These are phyloP conservation scores for Pollicipes pollicipes DNA, from an alignment of 1,140 invertebrate genomes.

Conservation along the genomic window DNA sequence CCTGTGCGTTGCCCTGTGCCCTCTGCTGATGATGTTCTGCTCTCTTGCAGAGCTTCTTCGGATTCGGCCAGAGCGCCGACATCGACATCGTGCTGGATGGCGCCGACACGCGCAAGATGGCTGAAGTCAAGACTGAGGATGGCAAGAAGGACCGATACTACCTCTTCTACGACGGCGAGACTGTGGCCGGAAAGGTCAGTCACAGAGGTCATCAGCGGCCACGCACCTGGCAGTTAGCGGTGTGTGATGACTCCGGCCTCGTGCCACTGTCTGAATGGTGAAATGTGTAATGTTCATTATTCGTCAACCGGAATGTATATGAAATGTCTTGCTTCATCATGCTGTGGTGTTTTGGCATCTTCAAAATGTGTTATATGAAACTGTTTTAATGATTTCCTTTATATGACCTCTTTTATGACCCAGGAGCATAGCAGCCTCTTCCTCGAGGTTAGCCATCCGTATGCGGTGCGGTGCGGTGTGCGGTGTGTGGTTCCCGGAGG, in stretches of 20 bases:
- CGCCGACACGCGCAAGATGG: constrained; percentile 70
- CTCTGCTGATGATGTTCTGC: neutral
- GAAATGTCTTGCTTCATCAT: neutral
- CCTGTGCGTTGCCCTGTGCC: neutral
- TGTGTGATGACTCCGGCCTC: too few relatives aligned
- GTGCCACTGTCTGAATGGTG: too few relatives aligned
- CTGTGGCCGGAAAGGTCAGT: constrained; percentile 71
- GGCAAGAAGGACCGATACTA: constrained; percentile 88
- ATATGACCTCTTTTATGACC: neutral
- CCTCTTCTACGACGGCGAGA: constrained; percentile 97
- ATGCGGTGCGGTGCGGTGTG: constrained; percentile 2
- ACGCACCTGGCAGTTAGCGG: neutral
- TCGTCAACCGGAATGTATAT: neutral
- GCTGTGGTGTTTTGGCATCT: neutral
- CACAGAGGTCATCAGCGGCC: neutral
- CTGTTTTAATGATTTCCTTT: constrained; percentile 7
- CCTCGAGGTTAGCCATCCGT: too few relatives aligned
- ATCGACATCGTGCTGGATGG: constrained; percentile 93
- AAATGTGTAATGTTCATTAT: too few relatives aligned
- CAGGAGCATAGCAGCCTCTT: too few relatives aligned
- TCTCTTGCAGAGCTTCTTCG: constrained; percentile 72
- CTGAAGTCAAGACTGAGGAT: constrained; percentile 93
- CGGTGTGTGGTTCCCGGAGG: neutral
- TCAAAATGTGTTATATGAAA: neutral
- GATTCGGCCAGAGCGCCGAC: constrained; percentile 96